phyloP scores from a whole-genome alignment of 2,113 vertebrate species.

The Grallaria varia region DNA sequence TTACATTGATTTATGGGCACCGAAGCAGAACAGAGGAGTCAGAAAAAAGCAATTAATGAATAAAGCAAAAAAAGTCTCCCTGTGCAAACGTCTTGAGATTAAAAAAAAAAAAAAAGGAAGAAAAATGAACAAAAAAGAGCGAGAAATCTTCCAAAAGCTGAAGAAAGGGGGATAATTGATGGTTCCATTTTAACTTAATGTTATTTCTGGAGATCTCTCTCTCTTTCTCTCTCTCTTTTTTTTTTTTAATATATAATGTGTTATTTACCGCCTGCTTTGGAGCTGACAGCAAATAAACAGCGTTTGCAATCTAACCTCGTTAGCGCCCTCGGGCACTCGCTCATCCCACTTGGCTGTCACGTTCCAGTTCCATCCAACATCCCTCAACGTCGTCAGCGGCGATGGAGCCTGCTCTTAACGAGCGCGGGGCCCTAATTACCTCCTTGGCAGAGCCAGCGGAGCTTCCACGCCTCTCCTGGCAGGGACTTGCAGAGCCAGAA shows the following conservation, averaged over 20 bases:
- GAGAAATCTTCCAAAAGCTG: constrained; percentile 34
- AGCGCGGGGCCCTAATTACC: constrained; percentile 65
- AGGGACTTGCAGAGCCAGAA: background rate
- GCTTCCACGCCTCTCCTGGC: background rate
- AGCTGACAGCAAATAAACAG: constrained; percentile 80
- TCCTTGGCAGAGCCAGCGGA: constrained; percentile 57
- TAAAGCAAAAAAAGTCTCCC: background rate
- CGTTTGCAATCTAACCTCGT: constrained; percentile 72
- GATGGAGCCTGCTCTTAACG: constrained; percentile 70
- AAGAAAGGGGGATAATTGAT: constrained; percentile 74
- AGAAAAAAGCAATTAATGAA: constrained; percentile 68
- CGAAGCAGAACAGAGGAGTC: constrained; percentile 60
- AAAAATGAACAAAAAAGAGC: background rate
- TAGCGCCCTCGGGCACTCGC: constrained; percentile 61
- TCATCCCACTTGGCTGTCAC: constrained; percentile 74
- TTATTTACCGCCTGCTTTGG: constrained; percentile 77
- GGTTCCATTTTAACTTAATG: constrained; percentile 73
- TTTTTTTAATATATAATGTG: constrained; percentile 47
- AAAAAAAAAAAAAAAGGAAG: background rate
- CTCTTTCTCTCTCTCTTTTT: background rate
- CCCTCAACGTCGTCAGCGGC: constrained; percentile 69
- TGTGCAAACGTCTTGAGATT: background rate
- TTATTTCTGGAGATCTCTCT: constrained; percentile 67
- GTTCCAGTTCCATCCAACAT: constrained; percentile 56
- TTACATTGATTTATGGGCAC: constrained; percentile 69